These are phyloP conservation scores for Chlamydotis undulata DNA, from an alignment of 2,113 vertebrate species.

Conservation along the genomic window DNA sequence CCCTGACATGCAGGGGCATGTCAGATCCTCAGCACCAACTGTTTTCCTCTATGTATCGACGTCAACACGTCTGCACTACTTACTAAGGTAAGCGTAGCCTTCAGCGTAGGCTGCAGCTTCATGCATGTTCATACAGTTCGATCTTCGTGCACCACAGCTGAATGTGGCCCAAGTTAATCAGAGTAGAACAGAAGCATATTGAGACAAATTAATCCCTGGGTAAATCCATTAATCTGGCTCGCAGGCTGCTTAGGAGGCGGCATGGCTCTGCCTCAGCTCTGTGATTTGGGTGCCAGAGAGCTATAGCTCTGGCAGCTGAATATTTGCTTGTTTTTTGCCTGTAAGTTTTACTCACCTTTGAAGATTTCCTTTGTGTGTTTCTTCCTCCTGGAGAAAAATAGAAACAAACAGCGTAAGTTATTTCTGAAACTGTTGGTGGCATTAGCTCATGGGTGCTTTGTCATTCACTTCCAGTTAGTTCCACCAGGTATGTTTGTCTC, in stretches of 20 bases:
- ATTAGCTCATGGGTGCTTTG: not conserved
- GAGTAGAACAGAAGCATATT: not conserved
- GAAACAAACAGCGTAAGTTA: not conserved
- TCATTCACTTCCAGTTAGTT: not conserved
- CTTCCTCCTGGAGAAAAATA: conserved; percentile 84
- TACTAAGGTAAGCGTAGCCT: accelerated
- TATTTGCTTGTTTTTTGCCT: not conserved
- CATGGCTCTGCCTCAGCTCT: not conserved
- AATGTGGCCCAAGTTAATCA: not conserved
- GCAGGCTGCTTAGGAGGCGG: not conserved
- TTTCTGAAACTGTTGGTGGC: not conserved
- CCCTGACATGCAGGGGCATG: not conserved
- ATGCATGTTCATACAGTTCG: not conserved
- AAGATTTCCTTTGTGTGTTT: conserved; percentile 88
- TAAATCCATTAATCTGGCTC: not conserved
- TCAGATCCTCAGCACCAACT: not conserved
- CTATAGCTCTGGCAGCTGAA: not conserved
- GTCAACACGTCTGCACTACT: not conserved
- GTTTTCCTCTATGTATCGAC: not conserved
- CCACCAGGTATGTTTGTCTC: not conserved
- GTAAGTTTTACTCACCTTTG: conserved; percentile 83
- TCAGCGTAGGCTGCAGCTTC: not conserved
- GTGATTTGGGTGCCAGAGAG: not conserved
- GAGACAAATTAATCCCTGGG: not conserved
- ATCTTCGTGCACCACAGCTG: not conserved